Evolutionary conservation across 2,113 vertebrate species (phyloP).

Genomic region (Taurulus bubalis): DNA sequence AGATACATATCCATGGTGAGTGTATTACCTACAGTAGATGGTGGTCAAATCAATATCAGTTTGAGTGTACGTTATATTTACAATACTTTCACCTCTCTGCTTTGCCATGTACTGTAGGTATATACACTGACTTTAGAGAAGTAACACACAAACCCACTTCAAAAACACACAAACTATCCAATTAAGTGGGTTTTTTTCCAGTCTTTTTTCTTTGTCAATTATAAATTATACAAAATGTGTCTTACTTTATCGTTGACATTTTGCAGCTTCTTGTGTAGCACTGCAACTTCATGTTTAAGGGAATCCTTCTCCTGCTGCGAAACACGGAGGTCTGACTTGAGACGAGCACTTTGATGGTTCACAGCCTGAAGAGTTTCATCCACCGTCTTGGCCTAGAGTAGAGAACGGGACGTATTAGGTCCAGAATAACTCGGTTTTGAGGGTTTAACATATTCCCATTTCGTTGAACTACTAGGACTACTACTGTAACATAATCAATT

Average conservation of each 20-base stretch:
- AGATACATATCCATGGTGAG: neutral
- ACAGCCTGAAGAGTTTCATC: conserved; percentile 85
- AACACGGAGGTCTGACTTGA: conserved; percentile 85
- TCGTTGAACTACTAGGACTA: neutral
- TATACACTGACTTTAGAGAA: too few relatives aligned
- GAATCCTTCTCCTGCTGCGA: conserved; percentile 89
- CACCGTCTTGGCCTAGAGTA: conserved; percentile 83
- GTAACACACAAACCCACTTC: too few relatives aligned
- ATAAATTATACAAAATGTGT: neutral
- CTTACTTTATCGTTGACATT: conserved; percentile 85
- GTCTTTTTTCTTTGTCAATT: neutral
- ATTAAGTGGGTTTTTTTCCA: neutral
- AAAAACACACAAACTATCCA: neutral
- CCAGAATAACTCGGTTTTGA: neutral
- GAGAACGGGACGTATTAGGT: neutral
- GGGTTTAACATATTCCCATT: neutral
- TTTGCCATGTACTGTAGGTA: neutral
- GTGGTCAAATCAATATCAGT: neutral
- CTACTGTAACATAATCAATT: neutral
- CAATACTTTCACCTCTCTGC: neutral
- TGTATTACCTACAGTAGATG: too few relatives aligned
- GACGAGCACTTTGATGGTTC: conserved; percentile 83
- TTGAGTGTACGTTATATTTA: neutral
- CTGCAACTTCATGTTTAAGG: conserved; percentile 86
- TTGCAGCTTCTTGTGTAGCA: conserved; percentile 88